Percentiles rank a stretch among this genome's conserved stretches.
phyloP scores from a whole-genome alignment of 2,888 invertebrate species.

The Tetropium fuscum region DNA sequence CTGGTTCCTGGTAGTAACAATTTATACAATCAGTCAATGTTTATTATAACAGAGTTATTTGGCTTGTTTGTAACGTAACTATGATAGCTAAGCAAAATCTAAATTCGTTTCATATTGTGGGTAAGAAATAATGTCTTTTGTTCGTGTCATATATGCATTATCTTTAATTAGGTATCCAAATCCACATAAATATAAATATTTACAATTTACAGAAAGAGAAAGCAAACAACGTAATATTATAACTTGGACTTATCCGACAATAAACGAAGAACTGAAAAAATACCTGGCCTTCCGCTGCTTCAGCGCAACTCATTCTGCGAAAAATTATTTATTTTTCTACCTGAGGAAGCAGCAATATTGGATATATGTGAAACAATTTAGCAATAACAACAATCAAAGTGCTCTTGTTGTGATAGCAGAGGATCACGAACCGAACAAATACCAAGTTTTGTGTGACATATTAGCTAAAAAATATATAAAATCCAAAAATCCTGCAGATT shows the following conservation, averaged over 20 bases:
- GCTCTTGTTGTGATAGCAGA: constrained; percentile 41
- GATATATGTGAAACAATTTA: constrained; percentile 41
- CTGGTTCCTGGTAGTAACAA: too few relatives aligned
- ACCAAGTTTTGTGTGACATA: constrained; percentile 39
- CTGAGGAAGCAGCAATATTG: constrained; percentile 35
- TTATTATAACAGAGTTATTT: not conserved
- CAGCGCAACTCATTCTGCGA: not conserved
- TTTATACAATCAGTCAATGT: not conserved
- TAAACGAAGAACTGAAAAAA: constrained; percentile 34
- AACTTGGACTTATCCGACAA: constrained; percentile 49
- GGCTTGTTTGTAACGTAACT: not conserved
- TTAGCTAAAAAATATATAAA: constrained; percentile 40
- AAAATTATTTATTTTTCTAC: constrained; percentile 32
- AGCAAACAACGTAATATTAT: constrained; percentile 40
- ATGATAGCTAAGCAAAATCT: constrained; percentile 36
- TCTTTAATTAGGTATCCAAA: not conserved
- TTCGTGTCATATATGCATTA: not conserved
- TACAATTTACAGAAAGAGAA: constrained; percentile 41
- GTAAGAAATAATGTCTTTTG: constrained; percentile 32
- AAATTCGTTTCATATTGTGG: constrained; percentile 48
- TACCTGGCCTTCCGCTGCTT: constrained; percentile 32
- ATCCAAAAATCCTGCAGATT: constrained; percentile 42
- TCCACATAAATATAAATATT: constrained; percentile 13
- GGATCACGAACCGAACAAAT: constrained; percentile 44
- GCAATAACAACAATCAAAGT: constrained; percentile 30